A percentile compares a stretch with the other conserved stretches of the same genome.
phyloP scores from a whole-genome alignment of 2,888 invertebrate species.

The Muscina levida region DNA sequence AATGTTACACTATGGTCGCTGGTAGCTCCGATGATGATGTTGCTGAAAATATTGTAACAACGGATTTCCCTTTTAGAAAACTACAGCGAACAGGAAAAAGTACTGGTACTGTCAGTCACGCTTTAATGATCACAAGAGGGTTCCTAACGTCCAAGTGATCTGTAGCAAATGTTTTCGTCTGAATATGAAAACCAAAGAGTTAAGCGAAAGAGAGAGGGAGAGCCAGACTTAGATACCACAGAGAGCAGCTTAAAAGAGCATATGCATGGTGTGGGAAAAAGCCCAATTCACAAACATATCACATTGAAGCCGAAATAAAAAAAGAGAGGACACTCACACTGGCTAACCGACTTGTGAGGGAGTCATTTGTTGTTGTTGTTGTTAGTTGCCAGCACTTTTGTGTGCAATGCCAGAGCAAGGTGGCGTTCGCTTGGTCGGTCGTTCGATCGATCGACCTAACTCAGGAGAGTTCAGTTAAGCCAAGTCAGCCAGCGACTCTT shows the following conservation, averaged over 20 bases:
- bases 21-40: not conserved
- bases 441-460: conserved; percentile 54
- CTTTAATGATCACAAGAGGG: conserved; percentile 65
- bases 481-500: conserved; percentile 60
- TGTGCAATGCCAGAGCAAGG: conserved; percentile 17
- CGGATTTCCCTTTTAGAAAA: conserved; percentile 66
- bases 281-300: not conserved
- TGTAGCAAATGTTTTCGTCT: conserved; percentile 36
- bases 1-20: not conserved
- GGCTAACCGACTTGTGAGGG: not conserved
- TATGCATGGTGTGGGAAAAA: conserved; percentile 14
- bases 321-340: not conserved
- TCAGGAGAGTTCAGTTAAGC: conserved; percentile 41
- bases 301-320: not conserved
- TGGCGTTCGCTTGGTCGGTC: conserved; percentile 41
- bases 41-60: conserved; percentile 44
- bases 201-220: conserved; percentile 14
- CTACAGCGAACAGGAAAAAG: conserved; percentile 63
- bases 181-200: not conserved
- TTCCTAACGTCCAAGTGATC: conserved; percentile 53
- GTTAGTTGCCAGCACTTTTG: not conserved
- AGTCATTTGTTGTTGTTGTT: not conserved
- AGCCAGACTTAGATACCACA: not conserved
- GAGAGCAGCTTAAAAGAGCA: not conserved
- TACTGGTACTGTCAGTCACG: conserved; percentile 65